Evolutionary conservation across 2,888 invertebrate genomes (phyloP), one percentile per base, ranked within the genome.

Genomic region (Abrostola tripartita): DNA sequence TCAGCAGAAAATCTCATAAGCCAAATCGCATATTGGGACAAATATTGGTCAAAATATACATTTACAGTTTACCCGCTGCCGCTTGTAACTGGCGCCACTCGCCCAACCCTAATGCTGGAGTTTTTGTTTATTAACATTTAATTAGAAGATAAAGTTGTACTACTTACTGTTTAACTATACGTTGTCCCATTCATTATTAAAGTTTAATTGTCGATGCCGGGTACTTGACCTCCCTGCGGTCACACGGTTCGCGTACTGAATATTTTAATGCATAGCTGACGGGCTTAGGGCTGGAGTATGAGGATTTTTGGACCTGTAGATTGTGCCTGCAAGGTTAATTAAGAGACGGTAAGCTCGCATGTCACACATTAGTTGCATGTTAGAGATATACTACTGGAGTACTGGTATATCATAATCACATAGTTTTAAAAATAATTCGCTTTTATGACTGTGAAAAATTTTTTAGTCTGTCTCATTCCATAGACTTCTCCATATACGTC

Each of bases 51-150:
- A 4, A 10, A 52, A 11, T 12, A 5, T 44, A 9, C n/a, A 5
- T 9, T 10, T 24, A n/a, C 53, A 36, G 6, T 36, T 5, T 57
- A 51, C 40, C 49, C 74, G 69, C 70, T 65, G 8, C 12, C 69
- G 78, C 81, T 78, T 9, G 6, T 71, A 51, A 41, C 83, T 83
- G 60, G 61, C 52, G 69, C 81, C 79, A 65, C 55, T 49, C 9
- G 36, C 69, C 8, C 67, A 73, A 51, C 68, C 78, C 73, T 74
- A 85, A 83, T 72, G 69, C 71, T 73, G 69, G 76, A 84, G 85
- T 92, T 92, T 91, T 91, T 91, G 90, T 92, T 89, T 88, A 91
- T 89, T 89, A 90, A 82, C 91, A 90, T 92, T 92, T 92, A 92
- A 92, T 90, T 90, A 91, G 88, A 89, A 88, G 88, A 89, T 90